phyloP scores from a whole-genome alignment of 2,888 invertebrate genomes.

The Drosophila pseudotalamancana region DNA sequence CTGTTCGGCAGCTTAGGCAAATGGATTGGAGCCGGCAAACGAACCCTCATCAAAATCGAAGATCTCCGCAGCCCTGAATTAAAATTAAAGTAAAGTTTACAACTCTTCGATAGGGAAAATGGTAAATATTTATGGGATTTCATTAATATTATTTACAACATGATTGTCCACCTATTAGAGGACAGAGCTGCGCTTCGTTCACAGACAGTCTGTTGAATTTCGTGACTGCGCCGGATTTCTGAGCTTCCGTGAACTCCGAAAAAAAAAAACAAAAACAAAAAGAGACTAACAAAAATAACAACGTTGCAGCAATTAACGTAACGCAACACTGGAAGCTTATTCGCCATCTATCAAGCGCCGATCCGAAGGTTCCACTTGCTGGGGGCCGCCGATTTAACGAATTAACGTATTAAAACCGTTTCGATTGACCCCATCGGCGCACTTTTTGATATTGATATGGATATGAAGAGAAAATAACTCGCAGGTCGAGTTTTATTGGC shows the following conservation, averaged over 20 bases:
- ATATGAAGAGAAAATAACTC: not conserved
- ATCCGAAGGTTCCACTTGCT: slow-evolving; percentile 54
- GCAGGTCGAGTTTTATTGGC: too few relatives aligned
- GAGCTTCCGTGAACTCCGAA: slow-evolving; percentile 34
- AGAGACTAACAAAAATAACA: too few relatives aligned
- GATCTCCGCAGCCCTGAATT: slow-evolving; percentile 13
- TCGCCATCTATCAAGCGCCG: slow-evolving; percentile 63
- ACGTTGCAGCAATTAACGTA: slow-evolving; percentile 41
- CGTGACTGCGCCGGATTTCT: slow-evolving; percentile 39
- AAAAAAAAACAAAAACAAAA: too few relatives aligned
- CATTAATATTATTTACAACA: slow-evolving; percentile 5
- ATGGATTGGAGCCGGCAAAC: not conserved
- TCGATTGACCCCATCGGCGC: slow-evolving; percentile 32
- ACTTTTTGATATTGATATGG: slow-evolving; percentile 25
- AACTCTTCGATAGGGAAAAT: slow-evolving; percentile 5
- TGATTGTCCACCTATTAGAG: not conserved
- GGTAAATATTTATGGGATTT: not conserved
- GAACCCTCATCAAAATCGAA: slow-evolving; percentile 12
- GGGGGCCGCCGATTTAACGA: slow-evolving; percentile 15
- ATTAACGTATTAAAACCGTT: slow-evolving; percentile 49
- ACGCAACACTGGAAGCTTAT: slow-evolving; percentile 37
- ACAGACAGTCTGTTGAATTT: slow-evolving; percentile 2
- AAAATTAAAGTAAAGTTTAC: not conserved
- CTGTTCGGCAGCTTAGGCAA: slow-evolving; percentile 13
- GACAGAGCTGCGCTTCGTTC: not conserved